Base-by-base conservation (phyloP, 1,140 invertebrate genomes). In the Aphidius ervi region DNA sequence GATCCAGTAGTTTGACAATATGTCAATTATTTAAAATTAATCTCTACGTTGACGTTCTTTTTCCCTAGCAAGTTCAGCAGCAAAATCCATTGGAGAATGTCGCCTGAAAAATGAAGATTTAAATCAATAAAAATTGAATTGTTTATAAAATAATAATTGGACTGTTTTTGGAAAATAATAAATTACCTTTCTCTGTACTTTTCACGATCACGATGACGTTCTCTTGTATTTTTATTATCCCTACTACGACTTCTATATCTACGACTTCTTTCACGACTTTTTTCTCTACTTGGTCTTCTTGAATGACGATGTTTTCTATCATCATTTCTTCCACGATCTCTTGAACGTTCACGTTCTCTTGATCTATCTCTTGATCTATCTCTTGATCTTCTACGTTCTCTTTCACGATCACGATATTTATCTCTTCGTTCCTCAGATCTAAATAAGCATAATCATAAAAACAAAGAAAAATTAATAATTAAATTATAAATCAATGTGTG, bases 41-140 rank as follows among this genome's bases (percentile, higher is more conserved):
- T 70, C 71, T 64, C 72, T 72, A 72, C 77, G 70, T 75, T 81
- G 78, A 70, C 79, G 74, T 63, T 80, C 74, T 63, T 67, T 67
- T 67, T 81, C 74, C 56, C 77, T 67, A 58, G 73, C 70, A 54
- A 82, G 66, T 66, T 81, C 80, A 41, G 74, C 70, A 1, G 79
- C 73, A 62, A 79, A 80, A 48, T 80, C 75, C n/a, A 73, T 68
- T 0, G 78, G 76, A n/a, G 78, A 80, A 42, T 65, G 67, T 66
- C 71, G 68, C 46, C 75, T 79, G 46, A 52, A 70, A 74, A 61
- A 46, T 59, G 0, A 43, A 49, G 46, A 6, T 59, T 61, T 1
- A 50, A 31, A 58, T 56, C 20, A 54, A 46, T 23, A 59, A 54
- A 52, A 41, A 16, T 59, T 50, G 39, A 16, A 16, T 16, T 16